Evolutionary conservation across 2,888 invertebrate species (phyloP), one percentile per base, ranked within the genome.

Genomic region (Callinectes sapidus): DNA sequence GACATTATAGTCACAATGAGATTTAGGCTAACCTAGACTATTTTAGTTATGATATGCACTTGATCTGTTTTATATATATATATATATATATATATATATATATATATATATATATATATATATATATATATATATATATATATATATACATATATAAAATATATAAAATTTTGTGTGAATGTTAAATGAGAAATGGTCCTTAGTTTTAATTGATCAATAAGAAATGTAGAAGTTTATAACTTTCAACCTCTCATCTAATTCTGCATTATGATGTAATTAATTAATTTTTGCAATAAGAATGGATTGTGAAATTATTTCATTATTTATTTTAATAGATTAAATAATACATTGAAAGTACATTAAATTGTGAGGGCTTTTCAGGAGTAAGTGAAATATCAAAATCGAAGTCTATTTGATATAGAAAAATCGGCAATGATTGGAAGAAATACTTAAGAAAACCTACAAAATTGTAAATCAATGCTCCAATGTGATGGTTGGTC

Each of bases 331-430:
- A 10, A 66, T 39, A 28, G 66, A 90, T 10, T 90, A 42, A 14
- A 71, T 90, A n/a, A 28, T 71, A 54, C 18, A 77, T 89, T 92
- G 92, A 89, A 92, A 92, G 92, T 92, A 54, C 89, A 66, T 90
- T 77, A 23, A 92, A 39, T 48, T 92, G 92, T 92, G 87, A 87
- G 90, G 92, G 92, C 92, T 92, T 90, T 92, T 90, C 92, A 92
- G 92, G 92, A 92, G 92, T 86, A 71, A 55, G 90, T 90, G 90
- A 92, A 90, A 71, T 90, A 35, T 55, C 87, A 87, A 55, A 91
- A 35, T 91, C 32, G 48, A 61, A 32, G 87, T 87, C 48, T 23
- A 55, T 85, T 32, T 16, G 42, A 55, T 35, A 39, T 77, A 54
- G 71, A 66, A 32, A 35, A 35, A 85, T 91, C 91, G 91, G 91